phyloP scores from a whole-genome alignment of 2,888 invertebrate species.

The Lottia gigantea region DNA sequence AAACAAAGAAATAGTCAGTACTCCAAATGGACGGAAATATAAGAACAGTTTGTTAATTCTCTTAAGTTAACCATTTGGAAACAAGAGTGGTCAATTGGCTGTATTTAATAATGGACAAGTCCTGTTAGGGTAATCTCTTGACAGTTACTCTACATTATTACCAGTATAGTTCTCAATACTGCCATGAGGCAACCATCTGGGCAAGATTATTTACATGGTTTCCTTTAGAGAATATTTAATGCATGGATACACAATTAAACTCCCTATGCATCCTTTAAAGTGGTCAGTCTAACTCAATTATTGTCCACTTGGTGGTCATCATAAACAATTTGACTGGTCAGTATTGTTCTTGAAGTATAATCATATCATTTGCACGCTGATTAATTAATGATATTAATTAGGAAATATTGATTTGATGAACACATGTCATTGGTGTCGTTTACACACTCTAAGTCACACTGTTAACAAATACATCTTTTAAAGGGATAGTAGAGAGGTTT shows the following conservation, averaged over 20 bases:
- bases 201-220: neutral
- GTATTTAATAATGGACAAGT: neutral
- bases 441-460: neutral
- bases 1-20: neutral
- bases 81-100: neutral
- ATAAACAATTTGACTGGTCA: neutral
- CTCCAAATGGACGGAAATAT: neutral
- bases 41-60: neutral
- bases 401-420: neutral
- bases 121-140: neutral
- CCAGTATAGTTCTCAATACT: neutral
- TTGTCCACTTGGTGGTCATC: slow-evolving; percentile 8
- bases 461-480: too few relatives aligned
- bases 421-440: neutral
- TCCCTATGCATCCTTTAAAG: neutral
- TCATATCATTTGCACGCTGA: neutral
- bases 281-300: slow-evolving; percentile 11
- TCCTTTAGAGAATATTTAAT: neutral
- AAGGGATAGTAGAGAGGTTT: too few relatives aligned
- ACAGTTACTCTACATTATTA: slow-evolving; percentile 2
- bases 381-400: neutral
- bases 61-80: neutral
- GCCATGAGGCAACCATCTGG: slow-evolving; percentile 10
- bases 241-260: neutral
- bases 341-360: neutral